Evolutionary conservation across 92 coral and sea anemone species (phyloP), one percentile per base, ranked within the genome.

Genomic region (Zoanthus gigantus): DNA sequence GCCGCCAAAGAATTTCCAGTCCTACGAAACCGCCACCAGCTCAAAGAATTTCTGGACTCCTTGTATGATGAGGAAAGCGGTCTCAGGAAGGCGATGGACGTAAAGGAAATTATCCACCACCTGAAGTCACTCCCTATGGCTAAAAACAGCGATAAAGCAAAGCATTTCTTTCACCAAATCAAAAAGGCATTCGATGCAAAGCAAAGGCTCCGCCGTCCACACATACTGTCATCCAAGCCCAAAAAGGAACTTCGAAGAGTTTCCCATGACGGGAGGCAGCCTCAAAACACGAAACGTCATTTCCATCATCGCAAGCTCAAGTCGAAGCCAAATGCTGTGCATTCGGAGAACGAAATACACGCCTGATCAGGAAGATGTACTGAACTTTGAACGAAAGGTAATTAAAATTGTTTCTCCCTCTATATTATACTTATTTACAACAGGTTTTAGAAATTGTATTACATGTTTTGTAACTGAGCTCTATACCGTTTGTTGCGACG

Each of bases 11-110:
- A 71, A 29, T 9, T 50, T 30, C 47, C 44, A 31, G 65, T 6
- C 23, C 16, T 10, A 12, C 58, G 37, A 30, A 65, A 12, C 45
- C 75, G 46, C 8, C 58, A 47, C 75, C 54, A 66, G 52, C 30
- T 81, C 45, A 65, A 37, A 11, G 85, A 81, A 56, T 79, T 79
- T 57, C 71, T 79, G 71, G 57, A 79, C 34, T 37, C 37, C 23
- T 54, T 46, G 28, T n/a, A 18, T 28, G 47, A 18, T 61, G 50
- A 50, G 45, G 74, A 66, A 0, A 14, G 52, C 12, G 0, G 0
- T 14, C 18, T 23, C 9, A 13, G 14, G 28, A 47, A 23, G 10
- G 34, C 7, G 12, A 16, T 42, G 61, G 8, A 63, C 47, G 4
- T 1, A 42, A 65, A 66, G 61, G 47, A 47, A 66, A 13, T 81